These are phyloP conservation scores for Synanthedon vespiformis DNA, from an alignment of 2,888 invertebrate genomes.

Conservation along the genomic window DNA sequence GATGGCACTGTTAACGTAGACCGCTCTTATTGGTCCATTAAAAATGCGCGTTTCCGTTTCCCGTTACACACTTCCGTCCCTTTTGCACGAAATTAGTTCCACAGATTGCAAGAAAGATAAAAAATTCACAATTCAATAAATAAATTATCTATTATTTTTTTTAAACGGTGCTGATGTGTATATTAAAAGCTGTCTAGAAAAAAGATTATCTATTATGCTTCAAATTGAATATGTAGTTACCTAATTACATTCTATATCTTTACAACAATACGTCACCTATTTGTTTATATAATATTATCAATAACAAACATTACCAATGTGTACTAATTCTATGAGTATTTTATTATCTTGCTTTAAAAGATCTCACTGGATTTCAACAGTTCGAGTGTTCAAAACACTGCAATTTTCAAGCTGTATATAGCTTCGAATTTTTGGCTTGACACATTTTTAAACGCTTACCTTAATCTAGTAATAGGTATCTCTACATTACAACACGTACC, in stretches of 20 bases:
- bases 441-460: conserved; percentile 49
- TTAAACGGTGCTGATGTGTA: too few relatives aligned
- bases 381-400: conserved; percentile 63
- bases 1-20: too few relatives aligned
- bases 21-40: too few relatives aligned
- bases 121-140: too few relatives aligned
- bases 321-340: conserved; percentile 50
- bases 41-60: too few relatives aligned
- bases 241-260: neutral
- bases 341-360: conserved; percentile 44
- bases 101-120: too few relatives aligned
- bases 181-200: too few relatives aligned
- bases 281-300: neutral
- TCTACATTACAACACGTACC: conserved; percentile 19
- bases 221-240: neutral
- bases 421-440: conserved; percentile 69
- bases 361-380: conserved; percentile 51
- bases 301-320: neutral
- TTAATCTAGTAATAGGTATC: conserved; percentile 22
- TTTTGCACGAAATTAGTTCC: too few relatives aligned
- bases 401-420: conserved; percentile 63
- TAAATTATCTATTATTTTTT: too few relatives aligned
- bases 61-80: too few relatives aligned
- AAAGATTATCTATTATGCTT: neutral
- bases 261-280: neutral